Evolutionary conservation across 2,113 vertebrate species (phyloP).

Genomic region (Cyanoliseus patagonus): DNA sequence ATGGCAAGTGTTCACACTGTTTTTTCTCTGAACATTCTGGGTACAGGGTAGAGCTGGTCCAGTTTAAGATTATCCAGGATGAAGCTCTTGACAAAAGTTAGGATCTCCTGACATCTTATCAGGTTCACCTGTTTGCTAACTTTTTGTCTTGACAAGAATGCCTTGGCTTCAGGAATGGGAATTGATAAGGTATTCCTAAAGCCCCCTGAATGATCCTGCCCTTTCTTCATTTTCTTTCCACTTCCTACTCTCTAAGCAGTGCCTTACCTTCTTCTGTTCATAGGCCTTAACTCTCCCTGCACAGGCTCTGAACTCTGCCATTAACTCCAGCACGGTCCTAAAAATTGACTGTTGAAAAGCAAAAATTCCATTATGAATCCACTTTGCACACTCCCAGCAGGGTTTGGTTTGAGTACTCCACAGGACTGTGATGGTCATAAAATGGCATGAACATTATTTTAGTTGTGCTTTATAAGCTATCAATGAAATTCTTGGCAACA

Average conservation of each 20-base stretch:
- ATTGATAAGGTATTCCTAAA: background rate
- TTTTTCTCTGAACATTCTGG: background rate
- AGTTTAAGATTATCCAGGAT: background rate
- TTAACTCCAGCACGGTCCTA: background rate
- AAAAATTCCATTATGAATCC: background rate
- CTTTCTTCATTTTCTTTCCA: background rate
- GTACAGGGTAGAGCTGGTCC: background rate
- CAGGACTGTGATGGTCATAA: background rate
- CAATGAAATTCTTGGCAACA: background rate
- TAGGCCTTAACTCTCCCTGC: background rate
- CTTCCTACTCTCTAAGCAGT: background rate
- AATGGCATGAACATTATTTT: background rate
- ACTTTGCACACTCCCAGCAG: background rate
- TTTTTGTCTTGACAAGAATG: background rate
- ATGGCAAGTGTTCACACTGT: background rate
- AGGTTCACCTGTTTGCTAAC: background rate
- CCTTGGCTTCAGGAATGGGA: background rate
- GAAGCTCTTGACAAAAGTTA: background rate
- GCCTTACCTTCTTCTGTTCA: background rate
- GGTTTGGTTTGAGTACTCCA: background rate
- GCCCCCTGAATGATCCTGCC: background rate
- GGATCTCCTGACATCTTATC: background rate
- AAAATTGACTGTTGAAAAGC: background rate
- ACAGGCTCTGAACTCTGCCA: background rate
- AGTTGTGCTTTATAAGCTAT: background rate